Evolutionary conservation across 1,140 invertebrate species (phyloP).

Genomic region (Mercenaria mercenaria): DNA sequence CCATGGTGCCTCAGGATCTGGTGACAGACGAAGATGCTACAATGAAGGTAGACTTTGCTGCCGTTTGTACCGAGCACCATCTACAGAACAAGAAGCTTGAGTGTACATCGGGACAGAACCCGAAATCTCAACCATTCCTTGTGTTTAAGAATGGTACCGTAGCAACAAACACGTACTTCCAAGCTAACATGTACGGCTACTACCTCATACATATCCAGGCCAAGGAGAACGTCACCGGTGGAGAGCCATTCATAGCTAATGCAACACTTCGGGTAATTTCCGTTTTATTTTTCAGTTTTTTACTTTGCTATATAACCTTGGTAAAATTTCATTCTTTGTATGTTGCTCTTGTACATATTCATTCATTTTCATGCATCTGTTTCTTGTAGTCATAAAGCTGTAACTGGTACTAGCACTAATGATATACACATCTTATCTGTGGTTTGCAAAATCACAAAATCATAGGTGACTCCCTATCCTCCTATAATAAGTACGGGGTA

Average conservation of each 20-base stretch:
- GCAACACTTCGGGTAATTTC: conserved; percentile 67
- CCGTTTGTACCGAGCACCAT: conserved; percentile 88
- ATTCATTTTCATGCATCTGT: no score
- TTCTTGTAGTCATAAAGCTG: no score
- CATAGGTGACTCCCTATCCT: no score
- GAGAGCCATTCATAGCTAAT: conserved; percentile 47
- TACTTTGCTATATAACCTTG: not conserved
- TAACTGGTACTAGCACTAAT: no score
- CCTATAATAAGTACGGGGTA: no score
- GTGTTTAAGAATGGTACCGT: conserved; percentile 93
- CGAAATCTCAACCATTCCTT: conserved; percentile 89
- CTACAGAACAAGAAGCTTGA: not conserved
- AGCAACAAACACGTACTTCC: conserved; percentile 97
- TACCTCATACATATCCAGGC: conserved; percentile 96
- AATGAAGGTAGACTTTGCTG: conserved; percentile 92
- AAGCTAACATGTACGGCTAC: conserved; percentile 98
- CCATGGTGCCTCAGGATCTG: conserved; percentile 89
- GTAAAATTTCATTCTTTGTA: no score
- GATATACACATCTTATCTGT: no score
- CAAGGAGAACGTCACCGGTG: conserved; percentile 90
- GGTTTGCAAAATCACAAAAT: no score
- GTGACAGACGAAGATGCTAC: conserved; percentile 91
- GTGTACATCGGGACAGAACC: not conserved
- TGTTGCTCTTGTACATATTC: no score
- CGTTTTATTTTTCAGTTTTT: no score